A percentile compares a stretch with the other conserved stretches of the same genome.
Evolutionary conservation across 2,888 invertebrate species (phyloP).

Genomic region (Nysson spinosus): DNA sequence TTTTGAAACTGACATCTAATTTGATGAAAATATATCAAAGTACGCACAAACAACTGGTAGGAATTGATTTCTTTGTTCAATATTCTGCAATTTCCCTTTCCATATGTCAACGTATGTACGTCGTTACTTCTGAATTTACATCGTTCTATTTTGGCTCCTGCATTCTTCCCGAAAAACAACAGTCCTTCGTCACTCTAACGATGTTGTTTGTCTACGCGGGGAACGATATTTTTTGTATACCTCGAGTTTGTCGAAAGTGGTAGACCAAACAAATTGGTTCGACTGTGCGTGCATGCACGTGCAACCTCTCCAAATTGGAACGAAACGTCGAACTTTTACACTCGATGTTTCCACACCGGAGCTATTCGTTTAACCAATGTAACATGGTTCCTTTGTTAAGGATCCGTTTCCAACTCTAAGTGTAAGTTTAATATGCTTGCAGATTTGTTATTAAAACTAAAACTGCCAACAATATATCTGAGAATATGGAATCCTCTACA

Average conservation of each 20-base stretch:
- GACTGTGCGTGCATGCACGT: neutral
- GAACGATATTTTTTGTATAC: conserved; percentile 32
- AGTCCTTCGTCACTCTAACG: conserved; percentile 27
- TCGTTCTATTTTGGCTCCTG: no score
- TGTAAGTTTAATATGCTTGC: no score
- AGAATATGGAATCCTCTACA: no score
- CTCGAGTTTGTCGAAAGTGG: conserved; percentile 31
- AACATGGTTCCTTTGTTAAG: no score
- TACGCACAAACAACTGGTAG: no score
- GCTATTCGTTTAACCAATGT: no score
- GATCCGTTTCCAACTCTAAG: no score
- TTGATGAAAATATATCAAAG: no score
- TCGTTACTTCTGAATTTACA: conserved; percentile 7
- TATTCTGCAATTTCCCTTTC: conserved; percentile 1
- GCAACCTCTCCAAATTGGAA: conserved; percentile 7
- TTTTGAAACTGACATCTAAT: no score
- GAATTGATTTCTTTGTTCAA: no score
- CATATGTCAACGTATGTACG: conserved; percentile 1
- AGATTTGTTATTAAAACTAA: no score
- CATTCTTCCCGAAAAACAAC: conserved; percentile 30
- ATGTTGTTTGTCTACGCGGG: conserved; percentile 33
- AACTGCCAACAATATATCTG: no score
- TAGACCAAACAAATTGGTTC: conserved; percentile 36
- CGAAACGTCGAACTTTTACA: conserved; percentile 15
- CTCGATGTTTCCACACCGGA: conserved; percentile 30